Percentiles rank a stretch among this genome's conserved stretches.
Evolutionary conservation across 2,113 vertebrate species (phyloP).

Genomic region (Triplophysa dalaica): DNA sequence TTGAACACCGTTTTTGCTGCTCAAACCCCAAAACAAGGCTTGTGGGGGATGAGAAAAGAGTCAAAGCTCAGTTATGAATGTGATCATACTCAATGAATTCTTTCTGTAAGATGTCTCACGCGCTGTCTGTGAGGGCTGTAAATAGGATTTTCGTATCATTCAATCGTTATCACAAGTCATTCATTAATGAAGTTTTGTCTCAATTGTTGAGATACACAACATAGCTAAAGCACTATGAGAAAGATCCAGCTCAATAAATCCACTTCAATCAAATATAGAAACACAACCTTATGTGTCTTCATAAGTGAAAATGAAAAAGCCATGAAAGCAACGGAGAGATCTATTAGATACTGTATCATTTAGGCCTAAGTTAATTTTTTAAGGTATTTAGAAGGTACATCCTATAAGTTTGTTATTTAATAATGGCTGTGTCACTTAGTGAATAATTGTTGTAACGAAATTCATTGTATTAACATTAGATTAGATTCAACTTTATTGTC

Average conservation of each 20-base stretch:
- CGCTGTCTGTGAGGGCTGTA: neutral
- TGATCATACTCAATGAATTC: conserved; percentile 1
- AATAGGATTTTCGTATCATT: conserved; percentile 3
- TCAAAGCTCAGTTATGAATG: conserved; percentile 15
- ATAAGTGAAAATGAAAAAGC: no score
- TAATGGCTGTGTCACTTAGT: no score
- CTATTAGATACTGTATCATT: no score
- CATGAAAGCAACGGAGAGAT: no score
- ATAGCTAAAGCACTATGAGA: neutral
- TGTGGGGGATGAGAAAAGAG: conserved; percentile 6
- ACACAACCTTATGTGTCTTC: neutral
- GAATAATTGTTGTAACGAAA: no score
- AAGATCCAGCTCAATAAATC: neutral
- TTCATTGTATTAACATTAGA: no score
- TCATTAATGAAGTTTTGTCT: neutral
- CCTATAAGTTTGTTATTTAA: no score
- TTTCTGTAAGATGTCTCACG: neutral
- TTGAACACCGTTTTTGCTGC: neutral
- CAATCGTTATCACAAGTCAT: neutral
- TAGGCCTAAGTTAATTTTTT: no score
- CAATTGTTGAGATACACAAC: neutral
- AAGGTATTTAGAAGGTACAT: no score
- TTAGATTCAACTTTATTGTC: no score
- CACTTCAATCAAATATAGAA: neutral
- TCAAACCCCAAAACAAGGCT: neutral